A percentile compares a stretch with the other conserved stretches of the same genome.
Conservation (phyloP, 2,888 invertebrate species). For the Ecliptopera silaceata region DNA sequence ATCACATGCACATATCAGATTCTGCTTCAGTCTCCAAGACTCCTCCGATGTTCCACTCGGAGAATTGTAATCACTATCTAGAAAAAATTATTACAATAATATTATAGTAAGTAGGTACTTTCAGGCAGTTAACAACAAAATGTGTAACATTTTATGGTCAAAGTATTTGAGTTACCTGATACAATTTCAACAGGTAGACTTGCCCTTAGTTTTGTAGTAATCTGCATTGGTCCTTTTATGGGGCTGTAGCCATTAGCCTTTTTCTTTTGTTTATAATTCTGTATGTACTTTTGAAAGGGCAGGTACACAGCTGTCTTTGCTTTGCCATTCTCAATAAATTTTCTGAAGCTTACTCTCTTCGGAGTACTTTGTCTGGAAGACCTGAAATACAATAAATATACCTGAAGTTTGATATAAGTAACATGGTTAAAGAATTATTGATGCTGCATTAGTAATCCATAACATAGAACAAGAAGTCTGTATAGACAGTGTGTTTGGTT, state of each 20-base stretch:
- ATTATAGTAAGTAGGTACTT: too few species aligned
- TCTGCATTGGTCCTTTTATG: constrained; percentile 65
- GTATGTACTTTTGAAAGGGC: constrained; percentile 83
- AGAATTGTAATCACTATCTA: constrained; percentile 75
- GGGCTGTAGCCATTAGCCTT: constrained; percentile 67
- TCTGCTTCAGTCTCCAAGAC: constrained; percentile 76
- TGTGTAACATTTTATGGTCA: background rate
- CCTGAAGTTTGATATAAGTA: background rate
- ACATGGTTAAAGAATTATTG: background rate
- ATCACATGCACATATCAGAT: constrained; percentile 76
- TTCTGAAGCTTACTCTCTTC: constrained; percentile 74
- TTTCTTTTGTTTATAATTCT: constrained; percentile 71
- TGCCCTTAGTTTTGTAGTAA: constrained; percentile 63
- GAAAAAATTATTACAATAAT: constrained; percentile 28
- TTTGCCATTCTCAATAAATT: constrained; percentile 73
- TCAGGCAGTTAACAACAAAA: background rate
- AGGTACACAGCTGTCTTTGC: constrained; percentile 83
- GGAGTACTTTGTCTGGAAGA: constrained; percentile 74
- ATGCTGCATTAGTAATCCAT: background rate
- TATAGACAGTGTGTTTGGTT: background rate
- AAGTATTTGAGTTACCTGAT: constrained; percentile 53
- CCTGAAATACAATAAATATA: constrained; percentile 14
- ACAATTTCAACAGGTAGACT: constrained; percentile 62
- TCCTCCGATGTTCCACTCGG: constrained; percentile 79
- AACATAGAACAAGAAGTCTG: constrained; percentile 1